Percentiles rank a stretch among this genome's conserved stretches.
phyloP scores from a whole-genome alignment of 2,888 invertebrate species.

The Lasioglossum marginatum region DNA sequence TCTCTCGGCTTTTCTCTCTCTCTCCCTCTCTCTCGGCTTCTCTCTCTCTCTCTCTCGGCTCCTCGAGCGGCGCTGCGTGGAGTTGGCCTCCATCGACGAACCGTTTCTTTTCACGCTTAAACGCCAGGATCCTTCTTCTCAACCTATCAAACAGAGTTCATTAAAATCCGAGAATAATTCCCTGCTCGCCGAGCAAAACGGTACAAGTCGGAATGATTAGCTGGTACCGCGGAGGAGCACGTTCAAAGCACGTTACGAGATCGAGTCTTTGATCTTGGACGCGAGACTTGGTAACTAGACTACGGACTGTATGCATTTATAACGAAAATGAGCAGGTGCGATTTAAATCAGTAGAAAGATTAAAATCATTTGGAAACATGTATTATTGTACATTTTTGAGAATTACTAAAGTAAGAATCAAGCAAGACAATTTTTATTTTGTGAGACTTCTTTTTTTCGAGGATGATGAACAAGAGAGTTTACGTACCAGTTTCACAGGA shows the following conservation, averaged over 20 bases:
- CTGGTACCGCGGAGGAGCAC: too few species aligned
- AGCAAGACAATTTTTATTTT: not conserved
- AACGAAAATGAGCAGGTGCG: not conserved
- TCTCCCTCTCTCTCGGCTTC: too few species aligned
- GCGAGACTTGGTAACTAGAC: not conserved
- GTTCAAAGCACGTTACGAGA: not conserved
- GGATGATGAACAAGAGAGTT: not conserved
- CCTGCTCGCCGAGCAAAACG: not conserved
- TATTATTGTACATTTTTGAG: too few species aligned
- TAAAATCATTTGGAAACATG: too few species aligned
- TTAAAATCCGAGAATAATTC: constrained; percentile 2
- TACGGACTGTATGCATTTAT: not conserved
- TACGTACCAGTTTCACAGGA: not conserved
- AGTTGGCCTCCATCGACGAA: not conserved
- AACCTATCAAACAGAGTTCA: not conserved
- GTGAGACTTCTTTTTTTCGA: not conserved
- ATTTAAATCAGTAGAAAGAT: not conserved
- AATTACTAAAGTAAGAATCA: too few species aligned
- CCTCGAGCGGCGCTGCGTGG: not conserved
- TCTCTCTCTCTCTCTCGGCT: too few species aligned
- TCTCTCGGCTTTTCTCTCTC: not conserved
- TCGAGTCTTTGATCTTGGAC: not conserved
- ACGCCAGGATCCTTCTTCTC: not conserved
- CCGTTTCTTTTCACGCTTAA: constrained; percentile 6
- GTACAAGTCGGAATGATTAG: not conserved